Conservation (phyloP, 2,113 vertebrate species). For the Percina caprodes region DNA sequence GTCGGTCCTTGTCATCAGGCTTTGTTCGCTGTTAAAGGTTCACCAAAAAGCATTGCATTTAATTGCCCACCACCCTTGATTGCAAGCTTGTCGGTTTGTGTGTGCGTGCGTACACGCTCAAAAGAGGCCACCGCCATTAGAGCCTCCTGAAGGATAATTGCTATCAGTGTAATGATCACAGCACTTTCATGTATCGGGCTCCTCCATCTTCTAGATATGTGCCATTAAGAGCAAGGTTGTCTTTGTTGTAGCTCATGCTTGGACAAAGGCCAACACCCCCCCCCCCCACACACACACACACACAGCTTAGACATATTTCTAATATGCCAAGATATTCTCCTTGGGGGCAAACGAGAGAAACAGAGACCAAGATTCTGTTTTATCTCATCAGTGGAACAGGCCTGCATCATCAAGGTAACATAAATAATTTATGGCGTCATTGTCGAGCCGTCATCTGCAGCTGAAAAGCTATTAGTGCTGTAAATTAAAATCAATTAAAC, state of each 20-base stretch:
- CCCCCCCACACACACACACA: constrained; percentile 6
- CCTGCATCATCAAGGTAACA: constrained; percentile 68
- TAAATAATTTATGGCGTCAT: constrained; percentile 64
- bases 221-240: constrained; percentile 82
- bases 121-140: constrained; percentile 73
- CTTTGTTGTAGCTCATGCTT: constrained; percentile 76
- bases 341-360: constrained; percentile 10
- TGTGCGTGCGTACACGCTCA: constrained; percentile 9
- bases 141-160: constrained; percentile 83
- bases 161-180: constrained; percentile 84
- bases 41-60: constrained; percentile 73
- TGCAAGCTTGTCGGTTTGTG: constrained; percentile 63
- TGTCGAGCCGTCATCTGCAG: constrained; percentile 39
- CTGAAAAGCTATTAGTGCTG: constrained; percentile 31
- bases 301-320: constrained; percentile 59
- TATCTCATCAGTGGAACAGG: constrained; percentile 64
- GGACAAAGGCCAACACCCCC: constrained; percentile 75
- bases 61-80: constrained; percentile 80
- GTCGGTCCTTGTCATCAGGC: constrained; percentile 61
- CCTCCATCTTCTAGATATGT: constrained; percentile 79
- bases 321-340: constrained; percentile 65
- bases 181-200: constrained; percentile 78
- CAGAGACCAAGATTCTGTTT: constrained; percentile 32
- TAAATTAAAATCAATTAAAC: constrained; percentile 65
- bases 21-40: constrained; percentile 77